Base-by-base conservation (phyloP, 2,888 invertebrate species). In the Heliconius sara region DNA sequence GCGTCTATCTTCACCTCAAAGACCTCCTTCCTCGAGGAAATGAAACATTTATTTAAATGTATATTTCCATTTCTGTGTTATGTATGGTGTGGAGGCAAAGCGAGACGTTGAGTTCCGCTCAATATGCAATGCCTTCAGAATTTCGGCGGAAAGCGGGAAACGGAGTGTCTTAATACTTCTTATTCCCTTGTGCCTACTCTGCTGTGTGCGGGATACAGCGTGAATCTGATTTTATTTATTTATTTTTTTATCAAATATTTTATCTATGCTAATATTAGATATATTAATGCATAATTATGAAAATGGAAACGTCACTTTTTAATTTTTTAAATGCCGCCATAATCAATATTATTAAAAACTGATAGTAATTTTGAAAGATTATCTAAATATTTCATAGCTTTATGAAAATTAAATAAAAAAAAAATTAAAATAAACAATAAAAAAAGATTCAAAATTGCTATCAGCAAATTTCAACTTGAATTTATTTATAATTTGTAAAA, bases 291-390 rank as follows among this genome's bases (percentile, higher is more conserved):
- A 30, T 19, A 27, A 30, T 34, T 34, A 22, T 22, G 34, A 67
- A 34, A 34, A 30, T 67, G 0, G 68, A 63, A 63, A 25, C 82
- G 83, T 84, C 80, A 80, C 80, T 84, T 85, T 84, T 85, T 79
- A 82, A 76, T 78, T 79, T 79, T 82, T 83, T 81, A 83, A 74
- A 82, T 80, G 80, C 80, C 82, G 81, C 79, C 81, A 82, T 83
- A 84, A 82, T 83, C 83, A 79, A 85, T 85, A 22, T 52, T 52
- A 84, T 84, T 83, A 86, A 83, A 83, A 84, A 83, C 84, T 81
- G 84, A 82, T 84, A 85, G 84, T 85, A 86, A 85, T 85, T 86
- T 86, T 86, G 65, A 85, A 85, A 84, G 82, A 82, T 84, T 77
- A 43, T 70, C 13, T 43, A 13, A 1, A 12, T 39, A 13, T 16